These are phyloP conservation scores for Ibidorhyncha struthersii DNA, from an alignment of 2,113 vertebrate species.

Conservation along the genomic window DNA sequence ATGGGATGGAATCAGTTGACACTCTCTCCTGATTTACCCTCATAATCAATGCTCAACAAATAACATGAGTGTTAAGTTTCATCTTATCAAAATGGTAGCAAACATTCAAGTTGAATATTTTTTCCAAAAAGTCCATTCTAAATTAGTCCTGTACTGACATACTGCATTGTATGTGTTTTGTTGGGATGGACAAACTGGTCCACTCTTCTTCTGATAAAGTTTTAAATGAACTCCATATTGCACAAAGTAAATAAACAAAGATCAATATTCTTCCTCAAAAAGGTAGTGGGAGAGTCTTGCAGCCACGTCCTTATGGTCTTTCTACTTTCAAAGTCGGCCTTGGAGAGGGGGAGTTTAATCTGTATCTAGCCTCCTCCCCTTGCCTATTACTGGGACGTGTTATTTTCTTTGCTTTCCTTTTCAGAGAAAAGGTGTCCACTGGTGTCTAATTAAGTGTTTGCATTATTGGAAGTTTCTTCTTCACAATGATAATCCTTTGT, in stretches of 20 bases:
- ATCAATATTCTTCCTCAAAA: neutral
- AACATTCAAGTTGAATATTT: neutral
- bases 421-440: neutral
- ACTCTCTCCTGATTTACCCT: neutral
- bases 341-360: neutral
- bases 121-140: neutral
- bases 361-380: neutral
- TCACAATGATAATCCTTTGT: neutral
- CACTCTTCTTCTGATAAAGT: neutral
- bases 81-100: neutral
- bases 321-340: neutral
- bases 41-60: neutral
- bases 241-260: neutral
- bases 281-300: neutral
- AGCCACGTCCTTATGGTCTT: neutral
- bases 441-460: neutral
- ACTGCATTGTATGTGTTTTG: neutral
- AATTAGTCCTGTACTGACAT: neutral
- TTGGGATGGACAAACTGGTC: neutral
- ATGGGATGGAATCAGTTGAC: neutral
- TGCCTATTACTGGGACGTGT: neutral
- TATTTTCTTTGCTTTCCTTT: neutral
- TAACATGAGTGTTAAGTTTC: neutral
- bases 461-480: neutral
- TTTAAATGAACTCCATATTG: neutral